Conservation (phyloP, 2,888 invertebrate genomes). For the Pyrrhia umbra region DNA sequence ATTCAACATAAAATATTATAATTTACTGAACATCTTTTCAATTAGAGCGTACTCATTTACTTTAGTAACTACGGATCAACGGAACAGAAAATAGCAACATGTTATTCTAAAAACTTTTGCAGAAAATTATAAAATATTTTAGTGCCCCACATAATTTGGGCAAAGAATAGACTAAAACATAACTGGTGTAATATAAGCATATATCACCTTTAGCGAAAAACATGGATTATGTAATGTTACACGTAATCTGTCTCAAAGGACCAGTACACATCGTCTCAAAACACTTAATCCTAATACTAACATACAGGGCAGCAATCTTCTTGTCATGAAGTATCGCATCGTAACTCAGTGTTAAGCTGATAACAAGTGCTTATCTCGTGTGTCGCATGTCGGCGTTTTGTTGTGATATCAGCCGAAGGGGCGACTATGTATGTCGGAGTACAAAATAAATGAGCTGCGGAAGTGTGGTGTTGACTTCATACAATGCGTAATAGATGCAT, state of each 20-base stretch:
- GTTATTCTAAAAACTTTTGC: too few species aligned
- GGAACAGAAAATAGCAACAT: too few species aligned
- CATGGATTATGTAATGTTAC: not conserved
- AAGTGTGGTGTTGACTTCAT: not conserved
- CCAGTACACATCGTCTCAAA: constrained; percentile 22
- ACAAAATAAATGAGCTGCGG: not conserved
- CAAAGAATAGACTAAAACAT: too few species aligned
- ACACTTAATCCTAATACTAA: constrained; percentile 43
- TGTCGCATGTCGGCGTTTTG: constrained; percentile 45
- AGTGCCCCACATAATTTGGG: too few species aligned
- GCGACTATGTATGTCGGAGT: not conserved
- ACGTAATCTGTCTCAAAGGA: not conserved
- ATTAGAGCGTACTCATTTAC: not conserved
- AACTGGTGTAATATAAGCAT: too few species aligned
- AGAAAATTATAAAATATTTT: too few species aligned
- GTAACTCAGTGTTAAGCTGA: constrained; percentile 51
- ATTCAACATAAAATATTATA: constrained; percentile 28
- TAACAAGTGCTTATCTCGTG: constrained; percentile 42
- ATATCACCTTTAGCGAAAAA: not conserved
- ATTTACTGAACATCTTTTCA: constrained; percentile 25
- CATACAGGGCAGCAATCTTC: constrained; percentile 27
- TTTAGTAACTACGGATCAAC: too few species aligned
- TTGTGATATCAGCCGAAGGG: constrained; percentile 37
- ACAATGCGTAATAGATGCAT: too few species aligned
- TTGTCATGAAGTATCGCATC: constrained; percentile 35